phyloP scores from a whole-genome alignment of 37 sponge, comb jelly and placozoan species.

The Hormiphora californensis region DNA sequence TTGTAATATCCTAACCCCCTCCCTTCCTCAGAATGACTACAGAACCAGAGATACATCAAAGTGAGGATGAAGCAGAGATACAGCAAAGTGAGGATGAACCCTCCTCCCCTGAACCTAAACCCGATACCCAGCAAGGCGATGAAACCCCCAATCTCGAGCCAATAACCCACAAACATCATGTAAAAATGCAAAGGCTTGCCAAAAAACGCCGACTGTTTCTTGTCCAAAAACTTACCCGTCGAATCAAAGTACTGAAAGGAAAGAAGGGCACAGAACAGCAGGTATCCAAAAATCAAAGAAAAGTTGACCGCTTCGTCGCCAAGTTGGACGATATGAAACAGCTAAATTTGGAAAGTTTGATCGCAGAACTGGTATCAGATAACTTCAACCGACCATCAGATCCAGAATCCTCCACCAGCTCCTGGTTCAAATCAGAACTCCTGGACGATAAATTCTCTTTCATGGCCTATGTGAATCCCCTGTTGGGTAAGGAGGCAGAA shows the following conservation, averaged over 20 bases:
- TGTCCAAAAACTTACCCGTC: neutral
- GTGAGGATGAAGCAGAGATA: too few species aligned
- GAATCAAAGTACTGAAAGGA: conserved; percentile 11
- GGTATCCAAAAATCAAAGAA: conserved; percentile 8
- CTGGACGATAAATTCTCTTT: conserved; percentile 31
- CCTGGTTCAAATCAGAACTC: conserved; percentile 13
- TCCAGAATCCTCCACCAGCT: neutral
- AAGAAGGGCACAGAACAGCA: conserved; percentile 25
- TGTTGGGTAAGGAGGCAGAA: neutral
- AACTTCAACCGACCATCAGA: neutral
- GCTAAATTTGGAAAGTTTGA: neutral
- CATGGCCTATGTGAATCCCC: conserved; percentile 4
- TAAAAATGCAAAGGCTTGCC: conserved; percentile 34
- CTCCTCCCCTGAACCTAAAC: too few species aligned
- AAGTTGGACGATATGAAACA: neutral
- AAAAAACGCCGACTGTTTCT: conserved; percentile 12
- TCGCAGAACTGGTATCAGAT: neutral
- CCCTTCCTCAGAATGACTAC: too few species aligned
- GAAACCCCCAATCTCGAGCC: neutral
- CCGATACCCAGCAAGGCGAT: too few species aligned
- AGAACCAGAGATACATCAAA: too few species aligned
- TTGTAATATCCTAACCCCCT: too few species aligned
- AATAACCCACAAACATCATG: neutral
- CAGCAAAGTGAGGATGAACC: too few species aligned
- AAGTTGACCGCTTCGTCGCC: neutral